Conservation (phyloP, 2,888 invertebrate species). For the Drosophila recens region DNA sequence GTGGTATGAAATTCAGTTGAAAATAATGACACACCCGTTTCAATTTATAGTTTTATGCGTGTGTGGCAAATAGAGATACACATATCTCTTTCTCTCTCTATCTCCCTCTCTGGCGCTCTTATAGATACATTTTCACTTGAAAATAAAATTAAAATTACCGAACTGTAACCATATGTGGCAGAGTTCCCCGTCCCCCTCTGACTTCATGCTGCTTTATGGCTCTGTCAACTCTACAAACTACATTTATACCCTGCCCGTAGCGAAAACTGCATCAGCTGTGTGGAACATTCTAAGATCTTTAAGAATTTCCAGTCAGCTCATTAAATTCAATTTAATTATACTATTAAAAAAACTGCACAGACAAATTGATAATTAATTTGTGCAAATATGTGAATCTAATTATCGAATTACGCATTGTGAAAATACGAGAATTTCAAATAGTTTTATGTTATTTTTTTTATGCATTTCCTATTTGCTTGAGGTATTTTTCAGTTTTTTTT, state of each 20-base stretch:
- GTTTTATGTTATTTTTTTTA: constrained; percentile 32
- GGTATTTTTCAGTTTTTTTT: constrained; percentile 26
- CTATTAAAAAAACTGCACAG: constrained; percentile 32
- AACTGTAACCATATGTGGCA: constrained; percentile 79
- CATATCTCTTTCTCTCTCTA: constrained; percentile 60
- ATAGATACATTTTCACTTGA: constrained; percentile 65
- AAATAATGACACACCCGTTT: constrained; percentile 82
- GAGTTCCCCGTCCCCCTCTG: constrained; percentile 19
- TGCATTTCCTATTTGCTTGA: constrained; percentile 23
- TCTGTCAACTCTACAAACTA: constrained; percentile 36
- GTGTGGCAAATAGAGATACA: constrained; percentile 54
- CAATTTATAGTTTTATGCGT: constrained; percentile 60
- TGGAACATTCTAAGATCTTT: constrained; percentile 1
- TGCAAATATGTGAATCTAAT: constrained; percentile 55
- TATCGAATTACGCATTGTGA: constrained; percentile 32
- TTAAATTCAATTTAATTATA: constrained; percentile 57
- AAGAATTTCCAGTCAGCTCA: constrained; percentile 19
- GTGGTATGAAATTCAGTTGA: constrained; percentile 80
- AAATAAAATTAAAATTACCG: constrained; percentile 76
- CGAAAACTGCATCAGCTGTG: constrained; percentile 22
- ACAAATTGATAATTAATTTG: constrained; percentile 51
- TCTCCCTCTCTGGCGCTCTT: constrained; percentile 45
- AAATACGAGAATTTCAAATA: constrained; percentile 23
- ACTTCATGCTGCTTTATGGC: constrained; percentile 62
- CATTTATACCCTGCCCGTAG: constrained; percentile 43